phyloP scores from a whole-genome alignment of 2,797 vertebrate species.

The Staurois parvus region DNA sequence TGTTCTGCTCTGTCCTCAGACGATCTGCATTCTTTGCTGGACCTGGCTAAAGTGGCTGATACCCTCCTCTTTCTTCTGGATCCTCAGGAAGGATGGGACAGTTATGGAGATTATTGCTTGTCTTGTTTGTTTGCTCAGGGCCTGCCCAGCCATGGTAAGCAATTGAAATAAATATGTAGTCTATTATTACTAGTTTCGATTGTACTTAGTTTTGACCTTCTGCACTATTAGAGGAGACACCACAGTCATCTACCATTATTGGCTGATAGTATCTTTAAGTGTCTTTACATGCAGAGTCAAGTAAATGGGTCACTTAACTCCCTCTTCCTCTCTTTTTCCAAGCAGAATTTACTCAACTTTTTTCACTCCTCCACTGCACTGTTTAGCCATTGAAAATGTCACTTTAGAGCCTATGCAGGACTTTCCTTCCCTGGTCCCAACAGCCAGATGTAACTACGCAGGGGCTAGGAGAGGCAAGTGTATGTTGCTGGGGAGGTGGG shows the following conservation, averaged over 20 bases:
- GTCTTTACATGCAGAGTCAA: not conserved
- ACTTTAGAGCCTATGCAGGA: too few species aligned
- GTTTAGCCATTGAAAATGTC: too few species aligned
- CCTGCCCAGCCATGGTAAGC: conserved; percentile 90
- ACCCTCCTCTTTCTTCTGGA: conserved; percentile 92
- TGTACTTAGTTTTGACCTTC: not conserved
- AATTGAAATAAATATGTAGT: not conserved
- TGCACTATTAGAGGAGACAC: not conserved
- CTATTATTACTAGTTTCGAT: not conserved
- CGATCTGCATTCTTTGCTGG: conserved; percentile 87
- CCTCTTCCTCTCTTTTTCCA: too few species aligned
- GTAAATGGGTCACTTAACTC: not conserved
- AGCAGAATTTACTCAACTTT: too few species aligned
- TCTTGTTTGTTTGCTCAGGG: conserved; percentile 96
- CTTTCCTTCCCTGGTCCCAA: too few species aligned
- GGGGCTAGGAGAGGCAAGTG: too few species aligned
- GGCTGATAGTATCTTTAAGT: too few species aligned
- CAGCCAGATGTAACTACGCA: too few species aligned
- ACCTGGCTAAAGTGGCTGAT: conserved; percentile 92
- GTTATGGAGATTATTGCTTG: conserved; percentile 89
- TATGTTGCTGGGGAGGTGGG: too few species aligned
- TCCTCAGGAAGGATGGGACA: conserved; percentile 89
- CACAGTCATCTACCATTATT: not conserved
- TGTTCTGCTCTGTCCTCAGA: conserved; percentile 72
- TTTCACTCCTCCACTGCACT: too few species aligned